phyloP scores from a whole-genome alignment of 2,888 invertebrate genomes.

The Amorpha juglandis region DNA sequence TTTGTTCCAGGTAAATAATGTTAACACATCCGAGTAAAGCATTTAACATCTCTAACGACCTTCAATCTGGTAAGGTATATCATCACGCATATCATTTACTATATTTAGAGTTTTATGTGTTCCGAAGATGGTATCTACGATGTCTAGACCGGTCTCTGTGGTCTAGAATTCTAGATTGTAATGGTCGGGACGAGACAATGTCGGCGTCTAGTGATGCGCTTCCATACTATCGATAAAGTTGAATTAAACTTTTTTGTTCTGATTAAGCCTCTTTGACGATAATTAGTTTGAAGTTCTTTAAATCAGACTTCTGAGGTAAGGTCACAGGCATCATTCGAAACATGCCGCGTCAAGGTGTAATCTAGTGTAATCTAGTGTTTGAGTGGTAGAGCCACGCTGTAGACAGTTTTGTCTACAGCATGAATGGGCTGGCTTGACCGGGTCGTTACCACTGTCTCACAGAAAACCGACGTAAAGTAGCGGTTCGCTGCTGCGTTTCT shows the following conservation, averaged over 20 bases:
- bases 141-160: slow-evolving; percentile 44
- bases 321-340: too few species aligned
- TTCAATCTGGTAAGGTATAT: slow-evolving; percentile 15
- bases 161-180: slow-evolving; percentile 39
- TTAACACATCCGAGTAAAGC: slow-evolving; percentile 5
- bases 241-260: too few species aligned
- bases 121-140: slow-evolving; percentile 33
- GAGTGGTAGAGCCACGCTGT: too few species aligned
- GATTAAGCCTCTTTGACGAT: neutral
- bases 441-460: too few species aligned
- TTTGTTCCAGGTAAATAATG: slow-evolving; percentile 44
- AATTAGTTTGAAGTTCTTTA: too few species aligned
- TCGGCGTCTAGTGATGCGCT: slow-evolving; percentile 10
- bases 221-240: neutral
- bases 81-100: slow-evolving; percentile 29
- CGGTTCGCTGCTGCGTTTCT: too few species aligned
- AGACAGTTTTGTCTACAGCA: too few species aligned
- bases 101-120: slow-evolving; percentile 28
- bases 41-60: slow-evolving; percentile 21
- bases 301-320: too few species aligned
- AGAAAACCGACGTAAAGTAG: too few species aligned
- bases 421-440: too few species aligned
- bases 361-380: too few species aligned
- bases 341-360: too few species aligned
- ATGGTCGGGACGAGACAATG: slow-evolving; percentile 31